Conservation (phyloP, 2,797 vertebrate species). For the Hydrophis major region DNA sequence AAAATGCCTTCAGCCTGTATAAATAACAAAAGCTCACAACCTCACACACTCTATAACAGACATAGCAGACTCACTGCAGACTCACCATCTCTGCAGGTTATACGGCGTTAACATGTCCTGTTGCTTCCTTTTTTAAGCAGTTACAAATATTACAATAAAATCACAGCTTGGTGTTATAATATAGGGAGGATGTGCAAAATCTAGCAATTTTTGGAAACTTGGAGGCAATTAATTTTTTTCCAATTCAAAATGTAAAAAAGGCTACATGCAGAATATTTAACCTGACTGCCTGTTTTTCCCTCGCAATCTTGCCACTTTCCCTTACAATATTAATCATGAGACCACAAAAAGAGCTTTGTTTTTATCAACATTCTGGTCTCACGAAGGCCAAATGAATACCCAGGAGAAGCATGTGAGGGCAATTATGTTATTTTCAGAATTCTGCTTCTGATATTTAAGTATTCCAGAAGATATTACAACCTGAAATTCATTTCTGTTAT, state of each 20-base stretch:
- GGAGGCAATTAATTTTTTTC: background rate
- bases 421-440: background rate
- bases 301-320: background rate
- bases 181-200: constrained; percentile 5
- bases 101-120: background rate
- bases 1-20: background rate
- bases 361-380: background rate
- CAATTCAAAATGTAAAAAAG: background rate
- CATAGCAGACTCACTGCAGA: background rate
- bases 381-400: background rate
- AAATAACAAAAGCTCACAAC: background rate
- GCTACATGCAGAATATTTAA: background rate
- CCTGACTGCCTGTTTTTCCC: background rate
- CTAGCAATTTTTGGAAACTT: constrained; percentile 7
- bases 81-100: background rate
- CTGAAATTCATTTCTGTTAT: background rate
- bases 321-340: background rate
- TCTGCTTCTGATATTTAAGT: background rate
- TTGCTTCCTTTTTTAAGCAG: background rate
- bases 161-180: constrained; percentile 8
- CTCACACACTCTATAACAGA: background rate
- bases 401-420: background rate
- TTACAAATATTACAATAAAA: constrained; percentile 5
- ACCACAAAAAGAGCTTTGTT: background rate
- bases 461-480: background rate